These are phyloP conservation scores for Lucifuga dentata DNA, from an alignment of 2,113 vertebrate genomes.

Conservation along the genomic window DNA sequence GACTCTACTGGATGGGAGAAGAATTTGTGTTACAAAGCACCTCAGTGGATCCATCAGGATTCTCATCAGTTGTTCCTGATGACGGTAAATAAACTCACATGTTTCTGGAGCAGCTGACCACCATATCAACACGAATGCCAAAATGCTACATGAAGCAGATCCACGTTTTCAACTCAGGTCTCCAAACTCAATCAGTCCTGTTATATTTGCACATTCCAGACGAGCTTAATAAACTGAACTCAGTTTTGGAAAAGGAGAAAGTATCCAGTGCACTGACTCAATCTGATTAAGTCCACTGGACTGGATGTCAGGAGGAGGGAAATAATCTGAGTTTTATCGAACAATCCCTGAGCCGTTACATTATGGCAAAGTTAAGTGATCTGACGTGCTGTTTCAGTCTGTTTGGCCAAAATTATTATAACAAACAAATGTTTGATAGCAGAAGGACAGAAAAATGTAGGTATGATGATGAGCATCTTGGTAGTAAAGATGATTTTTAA, in stretches of 20 bases:
- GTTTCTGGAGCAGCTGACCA: conserved; percentile 54
- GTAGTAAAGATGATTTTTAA: no score
- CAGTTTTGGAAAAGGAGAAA: background rate
- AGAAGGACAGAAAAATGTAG: no score
- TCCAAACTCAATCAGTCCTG: background rate
- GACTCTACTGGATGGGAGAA: no score
- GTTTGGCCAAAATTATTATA: no score
- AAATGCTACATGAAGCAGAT: conserved; percentile 45
- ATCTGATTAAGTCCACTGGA: conserved; percentile 24
- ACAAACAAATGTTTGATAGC: no score
- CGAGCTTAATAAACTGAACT: background rate
- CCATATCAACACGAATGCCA: background rate
- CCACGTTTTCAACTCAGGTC: no score
- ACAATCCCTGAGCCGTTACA: no score
- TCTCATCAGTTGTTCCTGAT: background rate
- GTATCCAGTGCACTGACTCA: background rate
- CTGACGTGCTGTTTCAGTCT: no score
- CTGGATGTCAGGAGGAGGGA: conserved; percentile 7
- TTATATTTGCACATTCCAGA: background rate
- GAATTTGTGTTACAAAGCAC: no score
- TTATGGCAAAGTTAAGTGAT: no score
- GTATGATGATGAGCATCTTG: no score
- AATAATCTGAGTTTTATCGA: background rate
- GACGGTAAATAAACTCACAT: conserved; percentile 49
- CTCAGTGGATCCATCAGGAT: background rate